These are phyloP conservation scores for Xiphias gladius DNA, from an alignment of 2,113 vertebrate genomes.

Conservation along the genomic window DNA sequence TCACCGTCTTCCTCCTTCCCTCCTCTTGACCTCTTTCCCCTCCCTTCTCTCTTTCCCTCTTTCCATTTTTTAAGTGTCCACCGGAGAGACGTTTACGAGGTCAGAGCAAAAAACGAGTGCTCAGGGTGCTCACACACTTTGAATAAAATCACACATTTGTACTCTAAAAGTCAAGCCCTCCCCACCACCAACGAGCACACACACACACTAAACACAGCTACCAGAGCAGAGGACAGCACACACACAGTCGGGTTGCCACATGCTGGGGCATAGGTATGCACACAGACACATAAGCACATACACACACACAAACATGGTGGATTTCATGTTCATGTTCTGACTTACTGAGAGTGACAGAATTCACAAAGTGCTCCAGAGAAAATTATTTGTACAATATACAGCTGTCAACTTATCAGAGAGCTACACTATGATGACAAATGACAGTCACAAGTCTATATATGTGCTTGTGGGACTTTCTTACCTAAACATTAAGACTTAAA, in stretches of 20 bases:
- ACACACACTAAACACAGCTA: neutral
- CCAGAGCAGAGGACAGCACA: neutral
- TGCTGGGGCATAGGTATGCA: no score
- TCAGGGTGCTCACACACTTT: conserved; percentile 26
- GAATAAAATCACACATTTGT: conserved; percentile 56
- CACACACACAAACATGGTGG: neutral
- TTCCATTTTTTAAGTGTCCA: conserved; percentile 47
- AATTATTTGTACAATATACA: conserved; percentile 23
- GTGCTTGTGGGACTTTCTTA: neutral
- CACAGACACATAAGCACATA: neutral
- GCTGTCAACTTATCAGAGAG: conserved; percentile 42
- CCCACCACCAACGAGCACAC: neutral
- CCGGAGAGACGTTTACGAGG: conserved; percentile 54
- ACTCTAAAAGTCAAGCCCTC: conserved; percentile 22
- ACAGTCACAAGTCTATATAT: neutral
- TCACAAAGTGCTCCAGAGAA: conserved; percentile 40
- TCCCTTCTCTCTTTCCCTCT: conserved; percentile 8
- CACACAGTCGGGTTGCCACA: neutral
- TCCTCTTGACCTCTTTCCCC: conserved; percentile 30
- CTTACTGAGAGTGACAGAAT: conserved; percentile 39
- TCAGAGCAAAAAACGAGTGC: conserved; percentile 41
- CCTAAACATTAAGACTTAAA: neutral
- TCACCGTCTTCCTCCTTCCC: neutral
- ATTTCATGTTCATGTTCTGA: conserved; percentile 20
- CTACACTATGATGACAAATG: conserved; percentile 1